Base-by-base conservation (phyloP, 2,113 vertebrate genomes). In the Misgurnus mizolepis region DNA sequence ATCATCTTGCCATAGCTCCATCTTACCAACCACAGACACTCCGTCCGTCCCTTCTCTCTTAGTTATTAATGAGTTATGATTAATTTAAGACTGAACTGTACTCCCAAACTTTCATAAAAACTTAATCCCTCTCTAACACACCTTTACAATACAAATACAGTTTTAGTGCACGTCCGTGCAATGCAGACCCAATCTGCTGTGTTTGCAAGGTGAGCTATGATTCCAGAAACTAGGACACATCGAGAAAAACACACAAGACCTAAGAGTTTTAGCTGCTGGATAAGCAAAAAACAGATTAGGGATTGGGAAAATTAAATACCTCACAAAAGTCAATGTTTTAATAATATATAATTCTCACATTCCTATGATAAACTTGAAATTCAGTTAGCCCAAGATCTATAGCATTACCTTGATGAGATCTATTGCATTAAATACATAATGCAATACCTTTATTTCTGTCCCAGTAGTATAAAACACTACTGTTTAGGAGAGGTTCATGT, bases 41-140 rank as follows among this genome's bases (percentile, higher is more conserved):
- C 43, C 60, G 34, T 27, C 27, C 4, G 55, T 69, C 72, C 41
- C 65, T 6, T n/a, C 22, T 9, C 17, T 45, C 55, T 81, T 49
- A 76, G 9, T 69, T 47, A 76, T 81, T 81, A 40, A 81, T 81
- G 55, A 62, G 12, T 6, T 27, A 81, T 81, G 7, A 76, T 81
- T 81, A 69, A 81, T 81, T 81, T 67, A 80, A 72, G 70, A 43
- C 7, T n/a, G 14, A 56, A 80, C 27, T 34, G 17, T 34, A 15
- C 34, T 17, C 27, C 18, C 55, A 61, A 67, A 69, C 41, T 18
- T 68, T 41, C 62, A 55, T 66, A 39, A 74, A 74, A 61, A n/a
- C 50, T 73, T 72, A n/a, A 72, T 72, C 15, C 50, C 4, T 14
- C 70, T 72, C 17, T 0, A 27, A 18, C 8, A 22, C 14, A 66